phyloP scores from a whole-genome alignment of 2,888 invertebrate species.

The Platerodrilus igneus region DNA sequence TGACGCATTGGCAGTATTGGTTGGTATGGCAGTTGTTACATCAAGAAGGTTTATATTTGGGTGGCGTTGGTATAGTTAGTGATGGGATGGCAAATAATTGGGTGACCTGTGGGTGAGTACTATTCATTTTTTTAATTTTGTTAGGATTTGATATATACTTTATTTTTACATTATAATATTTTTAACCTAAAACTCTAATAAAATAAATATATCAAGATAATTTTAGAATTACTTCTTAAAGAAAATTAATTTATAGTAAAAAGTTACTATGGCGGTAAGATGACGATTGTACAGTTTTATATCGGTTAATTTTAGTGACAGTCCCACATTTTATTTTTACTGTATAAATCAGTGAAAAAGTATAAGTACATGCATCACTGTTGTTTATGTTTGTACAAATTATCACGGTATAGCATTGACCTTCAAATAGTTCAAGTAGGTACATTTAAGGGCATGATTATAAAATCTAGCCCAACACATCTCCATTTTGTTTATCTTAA shows the following conservation, averaged over 20 bases:
- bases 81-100: conserved; percentile 75
- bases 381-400: conserved; percentile 1
- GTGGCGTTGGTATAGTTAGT: conserved; percentile 72
- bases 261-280: conserved; percentile 47
- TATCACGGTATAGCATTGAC: not conserved
- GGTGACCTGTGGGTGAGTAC: no score
- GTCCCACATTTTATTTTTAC: no score
- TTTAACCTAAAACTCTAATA: no score
- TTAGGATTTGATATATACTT: not conserved
- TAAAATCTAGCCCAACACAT: conserved; percentile 14
- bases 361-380: no score
- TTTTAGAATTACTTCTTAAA: no score
- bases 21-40: conserved; percentile 56
- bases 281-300: conserved; percentile 34
- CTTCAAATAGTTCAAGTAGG: conserved; percentile 17
- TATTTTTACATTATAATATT: no score
- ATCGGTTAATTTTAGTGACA: conserved; percentile 26
- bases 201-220: no score
- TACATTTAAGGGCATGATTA: conserved; percentile 40
- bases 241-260: no score
- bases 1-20: no score
- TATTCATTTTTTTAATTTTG: no score
- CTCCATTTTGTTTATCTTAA: conserved; percentile 16
- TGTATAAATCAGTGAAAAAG: no score
- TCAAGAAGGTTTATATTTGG: conserved; percentile 72